phyloP scores from a whole-genome alignment of 2,888 invertebrate genomes.

The Coremacera marginata region DNA sequence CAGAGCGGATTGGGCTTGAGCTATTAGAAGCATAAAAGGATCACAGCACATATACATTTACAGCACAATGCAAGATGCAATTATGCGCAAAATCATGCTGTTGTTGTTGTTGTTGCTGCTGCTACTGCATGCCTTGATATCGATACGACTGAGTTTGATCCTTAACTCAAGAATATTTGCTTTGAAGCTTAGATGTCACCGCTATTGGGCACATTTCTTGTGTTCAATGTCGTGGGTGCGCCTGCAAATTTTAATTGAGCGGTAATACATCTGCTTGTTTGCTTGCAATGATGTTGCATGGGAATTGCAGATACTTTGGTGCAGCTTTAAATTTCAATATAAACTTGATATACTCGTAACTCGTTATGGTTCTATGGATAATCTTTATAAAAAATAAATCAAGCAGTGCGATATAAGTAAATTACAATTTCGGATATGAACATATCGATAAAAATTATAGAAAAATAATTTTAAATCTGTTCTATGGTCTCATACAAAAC shows the following conservation, averaged over 20 bases:
- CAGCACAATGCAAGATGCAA: constrained; percentile 8
- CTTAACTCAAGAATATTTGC: neutral
- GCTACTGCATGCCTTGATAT: neutral
- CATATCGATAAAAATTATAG: too few species aligned
- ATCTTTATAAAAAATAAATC: too few species aligned
- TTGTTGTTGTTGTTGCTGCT: neutral
- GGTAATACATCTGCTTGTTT: neutral
- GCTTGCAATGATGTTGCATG: too few species aligned
- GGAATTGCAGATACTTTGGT: too few species aligned
- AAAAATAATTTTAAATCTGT: too few species aligned
- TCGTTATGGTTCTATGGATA: too few species aligned
- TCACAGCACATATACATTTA: too few species aligned
- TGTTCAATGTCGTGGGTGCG: neutral
- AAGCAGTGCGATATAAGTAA: too few species aligned
- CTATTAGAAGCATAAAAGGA: neutral
- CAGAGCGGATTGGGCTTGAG: neutral
- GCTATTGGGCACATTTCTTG: neutral
- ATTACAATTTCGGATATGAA: too few species aligned
- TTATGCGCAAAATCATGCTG: constrained; percentile 14
- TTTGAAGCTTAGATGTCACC: constrained; percentile 29
- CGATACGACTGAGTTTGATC: neutral
- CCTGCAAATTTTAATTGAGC: neutral
- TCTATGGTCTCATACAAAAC: too few species aligned
- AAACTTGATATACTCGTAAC: neutral
- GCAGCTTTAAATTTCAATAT: neutral